Base-by-base conservation (phyloP, 2,797 vertebrate species). In the Pantherophis vulpinus region DNA sequence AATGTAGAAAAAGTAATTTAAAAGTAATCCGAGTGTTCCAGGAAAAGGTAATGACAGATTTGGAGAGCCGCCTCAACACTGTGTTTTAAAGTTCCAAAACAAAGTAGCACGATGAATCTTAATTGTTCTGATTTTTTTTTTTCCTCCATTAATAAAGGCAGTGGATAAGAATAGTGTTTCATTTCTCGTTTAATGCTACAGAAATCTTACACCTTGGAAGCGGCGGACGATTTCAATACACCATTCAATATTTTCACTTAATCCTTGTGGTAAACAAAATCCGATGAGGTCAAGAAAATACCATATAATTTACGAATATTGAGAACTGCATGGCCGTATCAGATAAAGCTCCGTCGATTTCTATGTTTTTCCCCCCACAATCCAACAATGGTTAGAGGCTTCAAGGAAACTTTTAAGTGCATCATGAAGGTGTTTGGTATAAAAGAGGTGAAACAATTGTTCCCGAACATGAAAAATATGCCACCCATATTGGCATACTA, bases 21-120 rank as follows among this genome's bases (percentile, higher is more conserved):
- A n/a, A 91, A 91, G n/a, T 94, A 94, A 95, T 93, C 63, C 70
- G n/a, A 91, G 23, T 27, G 12, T 61, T 59, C 4, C 91, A 47
- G 4, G 91, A 56, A 91, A 54, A 86, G 60, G 11, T 16, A 87
- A 70, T 86, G 59, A 61, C 29, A 55, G 70, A 18, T 27, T 47
- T 18, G 11, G n/a, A 74, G 70, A n/a, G 37, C 91, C 20, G 42
- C 92, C n/a, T 2, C 32, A n/a, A 9, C 0, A 0, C 37, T 89
- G 91, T 90, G 32, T 79, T 87, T 2, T 70, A 5, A 3, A 37
- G 0, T 29, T 60, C 7, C 42, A 4, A 29, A 90, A 54, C 5
- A 37, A 55, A 55, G 47, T 37, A 90, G 8, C 74, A 20, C 2
- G 0, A 7, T 12, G 54, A 56, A 42, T 55, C 25, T 87, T 90